phyloP scores from a whole-genome alignment of 30 jellyfish, hydroid and myxozoan genomes.

The Clytia hemisphaerica region DNA sequence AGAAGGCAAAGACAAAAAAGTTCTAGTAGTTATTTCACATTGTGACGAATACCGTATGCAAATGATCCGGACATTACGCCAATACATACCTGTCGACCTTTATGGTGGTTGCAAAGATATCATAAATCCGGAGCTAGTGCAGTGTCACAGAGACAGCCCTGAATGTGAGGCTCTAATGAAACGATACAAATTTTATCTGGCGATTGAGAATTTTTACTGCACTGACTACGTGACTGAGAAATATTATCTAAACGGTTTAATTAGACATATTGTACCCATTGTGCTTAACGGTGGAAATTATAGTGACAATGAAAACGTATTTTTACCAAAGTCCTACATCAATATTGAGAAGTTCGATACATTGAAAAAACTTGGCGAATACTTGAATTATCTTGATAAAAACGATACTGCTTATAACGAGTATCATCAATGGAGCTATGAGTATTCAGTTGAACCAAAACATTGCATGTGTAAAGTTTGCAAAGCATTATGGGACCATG shows the following conservation, averaged over 20 bases:
- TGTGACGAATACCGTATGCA: conserved; percentile 43
- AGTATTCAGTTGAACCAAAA: conserved; percentile 31
- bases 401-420: conserved; percentile 67
- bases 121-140: conserved; percentile 31
- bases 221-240: conserved; percentile 83
- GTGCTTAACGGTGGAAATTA: conserved; percentile 72
- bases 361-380: conserved; percentile 34
- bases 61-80: conserved; percentile 35
- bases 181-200: conserved; percentile 76
- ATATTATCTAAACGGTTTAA: conserved; percentile 61
- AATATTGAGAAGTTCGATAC: conserved; percentile 42
- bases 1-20: conserved; percentile 48
- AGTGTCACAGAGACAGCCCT: conserved; percentile 44
- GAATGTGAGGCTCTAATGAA: conserved; percentile 41
- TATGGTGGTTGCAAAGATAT: conserved; percentile 65
- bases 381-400: conserved; percentile 40
- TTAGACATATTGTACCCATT: conserved; percentile 62
- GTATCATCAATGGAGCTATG: conserved; percentile 69
- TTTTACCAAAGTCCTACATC: conserved; percentile 59
- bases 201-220: conserved; percentile 77
- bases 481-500: conserved; percentile 46
- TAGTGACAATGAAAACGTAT: conserved; percentile 36
- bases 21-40: conserved; percentile 53
- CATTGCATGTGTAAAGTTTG: conserved; percentile 59
- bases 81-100: conserved; percentile 50